phyloP scores from a whole-genome alignment of 2,797 vertebrate species.

The Basileuterus tristriatus region DNA sequence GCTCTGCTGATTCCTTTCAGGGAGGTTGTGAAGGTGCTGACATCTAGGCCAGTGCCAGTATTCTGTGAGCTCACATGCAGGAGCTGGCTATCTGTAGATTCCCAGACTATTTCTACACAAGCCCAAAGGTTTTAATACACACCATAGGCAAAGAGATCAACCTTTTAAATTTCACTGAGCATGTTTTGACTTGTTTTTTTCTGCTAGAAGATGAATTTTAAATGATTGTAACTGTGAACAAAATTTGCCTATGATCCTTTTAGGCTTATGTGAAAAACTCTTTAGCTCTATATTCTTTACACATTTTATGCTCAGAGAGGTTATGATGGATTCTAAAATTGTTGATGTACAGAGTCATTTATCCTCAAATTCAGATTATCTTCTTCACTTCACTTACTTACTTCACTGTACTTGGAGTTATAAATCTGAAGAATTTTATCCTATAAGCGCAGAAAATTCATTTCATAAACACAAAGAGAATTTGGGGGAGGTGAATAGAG shows the following conservation, averaged over 20 bases:
- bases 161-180: neutral
- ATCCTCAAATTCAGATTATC: neutral
- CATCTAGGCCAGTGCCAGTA: neutral
- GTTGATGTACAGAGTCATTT: neutral
- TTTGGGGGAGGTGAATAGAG: neutral
- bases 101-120: neutral
- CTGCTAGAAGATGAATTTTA: neutral
- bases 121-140: neutral
- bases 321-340: neutral
- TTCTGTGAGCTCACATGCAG: neutral
- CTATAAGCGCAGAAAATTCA: neutral
- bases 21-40: neutral
- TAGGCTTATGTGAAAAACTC: neutral
- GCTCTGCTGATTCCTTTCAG: neutral
- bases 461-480: neutral
- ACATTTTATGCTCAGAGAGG: neutral
- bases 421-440: neutral
- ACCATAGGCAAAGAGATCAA: neutral
- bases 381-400: neutral
- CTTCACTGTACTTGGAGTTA: neutral
- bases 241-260: neutral
- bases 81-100: accelerated
- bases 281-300: neutral
- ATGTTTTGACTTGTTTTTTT: neutral
- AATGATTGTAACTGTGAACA: neutral